Evolutionary conservation across 2,797 vertebrate species (phyloP).

Genomic region (Clamator glandarius): DNA sequence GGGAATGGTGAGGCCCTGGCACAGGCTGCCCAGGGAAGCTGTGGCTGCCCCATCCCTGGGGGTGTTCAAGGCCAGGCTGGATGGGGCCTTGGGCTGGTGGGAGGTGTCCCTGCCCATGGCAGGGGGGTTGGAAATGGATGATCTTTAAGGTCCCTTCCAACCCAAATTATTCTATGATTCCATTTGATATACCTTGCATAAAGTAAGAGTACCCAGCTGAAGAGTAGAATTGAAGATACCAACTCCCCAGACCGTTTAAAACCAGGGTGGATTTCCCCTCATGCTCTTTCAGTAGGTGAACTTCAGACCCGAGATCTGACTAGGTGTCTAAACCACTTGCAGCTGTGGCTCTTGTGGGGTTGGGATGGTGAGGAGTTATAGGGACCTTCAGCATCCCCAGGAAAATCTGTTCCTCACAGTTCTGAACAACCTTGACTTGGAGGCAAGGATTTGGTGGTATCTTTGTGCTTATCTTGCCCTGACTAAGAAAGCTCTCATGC

Average conservation of each 20-base stretch:
- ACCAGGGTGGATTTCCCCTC: accelerated
- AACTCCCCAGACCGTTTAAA: too few species aligned
- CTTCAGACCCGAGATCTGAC: accelerated
- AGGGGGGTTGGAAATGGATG: too few species aligned
- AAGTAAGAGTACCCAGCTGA: neutral
- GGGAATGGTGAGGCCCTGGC: too few species aligned
- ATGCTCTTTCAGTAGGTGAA: accelerated
- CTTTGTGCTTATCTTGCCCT: neutral
- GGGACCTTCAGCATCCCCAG: too few species aligned
- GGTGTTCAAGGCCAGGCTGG: too few species aligned
- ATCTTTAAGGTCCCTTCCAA: too few species aligned
- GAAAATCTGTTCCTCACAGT: accelerated
- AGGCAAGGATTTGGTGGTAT: accelerated
- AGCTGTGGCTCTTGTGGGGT: accelerated
- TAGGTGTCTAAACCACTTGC: neutral
- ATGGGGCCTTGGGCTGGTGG: too few species aligned
- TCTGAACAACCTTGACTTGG: neutral
- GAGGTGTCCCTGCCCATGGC: too few species aligned
- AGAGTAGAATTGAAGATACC: neutral
- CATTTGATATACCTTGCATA: accelerated
- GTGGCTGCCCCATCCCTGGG: too few species aligned
- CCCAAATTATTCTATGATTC: too few species aligned
- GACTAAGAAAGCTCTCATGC: neutral
- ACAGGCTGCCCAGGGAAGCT: too few species aligned
- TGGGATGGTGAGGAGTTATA: accelerated